Evolutionary conservation across 2,888 invertebrate species (phyloP).

Genomic region (Marasmarcha lunaedactyla): DNA sequence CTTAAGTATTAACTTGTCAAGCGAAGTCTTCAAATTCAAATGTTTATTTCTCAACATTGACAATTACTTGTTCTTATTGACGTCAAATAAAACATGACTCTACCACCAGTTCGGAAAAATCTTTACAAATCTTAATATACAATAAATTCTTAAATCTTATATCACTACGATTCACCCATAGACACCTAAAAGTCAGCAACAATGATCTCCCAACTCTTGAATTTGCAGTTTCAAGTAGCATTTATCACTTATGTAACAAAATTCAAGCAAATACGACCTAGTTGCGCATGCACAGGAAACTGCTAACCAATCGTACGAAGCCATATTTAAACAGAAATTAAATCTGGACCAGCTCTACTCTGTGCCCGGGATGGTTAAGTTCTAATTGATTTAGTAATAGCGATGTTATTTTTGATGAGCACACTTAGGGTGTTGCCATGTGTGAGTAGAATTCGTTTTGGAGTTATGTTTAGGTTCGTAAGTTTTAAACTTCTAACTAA

Average conservation of each 20-base stretch:
- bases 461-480: too few species aligned
- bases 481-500: too few species aligned
- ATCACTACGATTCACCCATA: too few species aligned
- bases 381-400: conserved; percentile 4
- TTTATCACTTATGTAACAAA: conserved; percentile 44
- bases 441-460: conserved; percentile 9
- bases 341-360: conserved; percentile 39
- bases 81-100: too few species aligned
- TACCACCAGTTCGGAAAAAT: too few species aligned
- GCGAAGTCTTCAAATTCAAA: too few species aligned
- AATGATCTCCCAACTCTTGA: background rate
- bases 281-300: conserved; percentile 46
- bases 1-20: too few species aligned
- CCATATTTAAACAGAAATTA: conserved; percentile 52
- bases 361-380: conserved; percentile 18
- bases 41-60: too few species aligned
- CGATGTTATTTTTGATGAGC: background rate
- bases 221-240: conserved; percentile 15
- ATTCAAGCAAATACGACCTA: conserved; percentile 40
- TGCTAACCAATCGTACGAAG: conserved; percentile 41
- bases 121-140: too few species aligned
- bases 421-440: conserved; percentile 5
- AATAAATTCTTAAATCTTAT: too few species aligned
- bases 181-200: too few species aligned
- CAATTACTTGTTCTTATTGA: too few species aligned